A percentile compares a stretch with the other conserved stretches of the same genome.
Conservation (phyloP, 2,888 invertebrate species). For the Netelia virgata region DNA sequence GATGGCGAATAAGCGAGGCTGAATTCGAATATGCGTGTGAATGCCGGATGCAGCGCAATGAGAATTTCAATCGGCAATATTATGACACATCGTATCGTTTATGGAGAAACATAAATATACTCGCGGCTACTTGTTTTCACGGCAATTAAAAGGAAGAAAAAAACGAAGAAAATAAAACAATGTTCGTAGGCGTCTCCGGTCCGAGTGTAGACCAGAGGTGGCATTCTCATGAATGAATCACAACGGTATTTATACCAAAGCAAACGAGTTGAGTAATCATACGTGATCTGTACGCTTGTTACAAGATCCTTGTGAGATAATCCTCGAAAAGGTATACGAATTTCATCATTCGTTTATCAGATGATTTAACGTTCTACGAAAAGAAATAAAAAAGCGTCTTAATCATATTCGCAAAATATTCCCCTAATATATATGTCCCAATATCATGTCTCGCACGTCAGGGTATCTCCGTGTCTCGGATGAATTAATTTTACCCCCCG, state of each 20-base stretch:
- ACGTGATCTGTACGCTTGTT: neutral
- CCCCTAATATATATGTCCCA: conserved; percentile 48
- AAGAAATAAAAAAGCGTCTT: neutral
- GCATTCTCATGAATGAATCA: conserved; percentile 20
- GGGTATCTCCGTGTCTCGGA: conserved; percentile 31
- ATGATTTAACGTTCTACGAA: neutral
- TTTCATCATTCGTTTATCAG: neutral
- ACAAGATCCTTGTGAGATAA: conserved; percentile 10
- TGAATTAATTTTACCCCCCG: conserved; percentile 40
- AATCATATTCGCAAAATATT: conserved; percentile 29
- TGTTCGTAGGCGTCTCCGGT: neutral
- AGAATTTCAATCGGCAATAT: conserved; percentile 71
- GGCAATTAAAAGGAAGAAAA: conserved; percentile 48
- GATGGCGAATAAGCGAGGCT: conserved; percentile 19
- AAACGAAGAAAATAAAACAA: conserved; percentile 12
- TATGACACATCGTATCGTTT: conserved; percentile 74
- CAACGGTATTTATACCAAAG: conserved; percentile 16
- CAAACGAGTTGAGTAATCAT: conserved; percentile 9
- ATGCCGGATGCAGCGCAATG: conserved; percentile 73
- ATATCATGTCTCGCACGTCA: conserved; percentile 31
- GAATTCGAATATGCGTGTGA: conserved; percentile 52
- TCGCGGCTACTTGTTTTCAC: conserved; percentile 34
- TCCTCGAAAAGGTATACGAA: neutral
- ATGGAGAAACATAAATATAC: conserved; percentile 60
- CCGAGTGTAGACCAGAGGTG: conserved; percentile 16